These are phyloP conservation scores for Coregonus suidteri DNA, from an alignment of 2,797 vertebrate genomes.

Conservation along the genomic window DNA sequence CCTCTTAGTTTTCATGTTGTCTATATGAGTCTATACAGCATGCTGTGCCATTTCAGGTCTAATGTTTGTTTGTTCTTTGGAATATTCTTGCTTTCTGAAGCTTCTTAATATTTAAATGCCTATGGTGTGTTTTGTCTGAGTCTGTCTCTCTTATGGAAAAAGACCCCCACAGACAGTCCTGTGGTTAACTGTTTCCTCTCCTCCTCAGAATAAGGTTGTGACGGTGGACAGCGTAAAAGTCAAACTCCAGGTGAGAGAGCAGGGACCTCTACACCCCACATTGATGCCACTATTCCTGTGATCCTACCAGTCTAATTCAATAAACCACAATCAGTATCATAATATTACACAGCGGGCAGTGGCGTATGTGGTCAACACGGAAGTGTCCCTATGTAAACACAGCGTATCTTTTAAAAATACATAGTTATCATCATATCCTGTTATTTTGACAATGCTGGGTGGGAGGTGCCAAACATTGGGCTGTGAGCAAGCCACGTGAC, in stretches of 20 bases:
- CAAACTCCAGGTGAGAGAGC: conserved; percentile 92
- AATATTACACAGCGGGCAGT: background rate
- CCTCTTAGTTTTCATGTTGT: conserved; percentile 47
- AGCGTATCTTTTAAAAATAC: conserved; percentile 33
- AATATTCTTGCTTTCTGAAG: background rate
- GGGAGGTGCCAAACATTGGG: conserved; percentile 40
- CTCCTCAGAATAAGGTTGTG: conserved; percentile 92
- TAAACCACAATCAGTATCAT: background rate
- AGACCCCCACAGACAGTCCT: background rate
- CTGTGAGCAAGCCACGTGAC: conserved; percentile 11
- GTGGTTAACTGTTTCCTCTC: background rate
- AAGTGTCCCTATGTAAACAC: background rate
- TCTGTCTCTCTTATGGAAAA: background rate
- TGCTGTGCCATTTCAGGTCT: conserved; percentile 29
- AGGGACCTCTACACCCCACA: background rate
- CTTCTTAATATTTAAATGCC: conserved; percentile 14
- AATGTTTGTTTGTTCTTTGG: conserved; percentile 34
- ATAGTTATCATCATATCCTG: conserved; percentile 39
- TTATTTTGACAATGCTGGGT: conserved; percentile 46
- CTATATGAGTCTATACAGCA: conserved; percentile 29
- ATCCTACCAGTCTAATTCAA: background rate
- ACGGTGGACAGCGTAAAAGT: conserved; percentile 89
- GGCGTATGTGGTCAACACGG: no score
- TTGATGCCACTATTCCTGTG: background rate
- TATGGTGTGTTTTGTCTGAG: conserved; percentile 12